Conservation (phyloP, 1,140 invertebrate genomes). For the Ptiloglossa arizonensis region DNA sequence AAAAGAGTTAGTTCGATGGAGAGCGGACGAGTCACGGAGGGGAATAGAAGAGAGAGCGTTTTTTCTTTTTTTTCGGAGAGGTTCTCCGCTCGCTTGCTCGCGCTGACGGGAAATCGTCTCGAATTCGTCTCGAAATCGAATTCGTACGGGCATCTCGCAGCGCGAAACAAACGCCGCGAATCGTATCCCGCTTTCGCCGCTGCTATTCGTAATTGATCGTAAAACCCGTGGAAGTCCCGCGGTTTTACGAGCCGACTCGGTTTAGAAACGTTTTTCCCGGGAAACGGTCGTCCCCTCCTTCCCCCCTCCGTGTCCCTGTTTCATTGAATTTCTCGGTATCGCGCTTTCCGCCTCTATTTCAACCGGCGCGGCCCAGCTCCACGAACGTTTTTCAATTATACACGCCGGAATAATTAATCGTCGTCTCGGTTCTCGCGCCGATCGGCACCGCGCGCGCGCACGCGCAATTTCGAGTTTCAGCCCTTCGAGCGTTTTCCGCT, state of each 20-base stretch:
- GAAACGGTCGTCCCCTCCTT: too few species aligned
- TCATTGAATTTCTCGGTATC: slow-evolving; percentile 50
- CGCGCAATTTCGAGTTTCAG: too few species aligned
- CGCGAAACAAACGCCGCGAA: slow-evolving; percentile 44
- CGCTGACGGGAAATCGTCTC: too few species aligned
- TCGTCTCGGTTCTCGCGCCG: too few species aligned
- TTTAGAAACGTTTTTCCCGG: slow-evolving; percentile 54
- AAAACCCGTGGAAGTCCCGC: slow-evolving; percentile 35
- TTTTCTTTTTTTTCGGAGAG: too few species aligned
- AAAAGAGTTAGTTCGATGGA: too few species aligned
- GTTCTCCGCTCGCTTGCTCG: too few species aligned
- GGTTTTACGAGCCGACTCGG: slow-evolving; percentile 50
- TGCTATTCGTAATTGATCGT: slow-evolving; percentile 55
- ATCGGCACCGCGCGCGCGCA: neutral
- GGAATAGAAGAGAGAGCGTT: too few species aligned
- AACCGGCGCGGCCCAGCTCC: neutral
- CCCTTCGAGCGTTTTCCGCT: too few species aligned
- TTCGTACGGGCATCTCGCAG: slow-evolving; percentile 32
- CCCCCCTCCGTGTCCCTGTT: slow-evolving; percentile 18
- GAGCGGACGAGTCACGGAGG: too few species aligned
- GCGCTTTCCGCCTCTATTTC: neutral
- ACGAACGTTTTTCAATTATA: neutral
- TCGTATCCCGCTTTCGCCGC: slow-evolving; percentile 17
- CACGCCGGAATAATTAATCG: neutral
- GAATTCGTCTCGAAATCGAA: too few species aligned